Evolutionary conservation across 2,888 invertebrate species (phyloP), one percentile per base, ranked within the genome.

Genomic region (Teinopalpus imperialis): DNA sequence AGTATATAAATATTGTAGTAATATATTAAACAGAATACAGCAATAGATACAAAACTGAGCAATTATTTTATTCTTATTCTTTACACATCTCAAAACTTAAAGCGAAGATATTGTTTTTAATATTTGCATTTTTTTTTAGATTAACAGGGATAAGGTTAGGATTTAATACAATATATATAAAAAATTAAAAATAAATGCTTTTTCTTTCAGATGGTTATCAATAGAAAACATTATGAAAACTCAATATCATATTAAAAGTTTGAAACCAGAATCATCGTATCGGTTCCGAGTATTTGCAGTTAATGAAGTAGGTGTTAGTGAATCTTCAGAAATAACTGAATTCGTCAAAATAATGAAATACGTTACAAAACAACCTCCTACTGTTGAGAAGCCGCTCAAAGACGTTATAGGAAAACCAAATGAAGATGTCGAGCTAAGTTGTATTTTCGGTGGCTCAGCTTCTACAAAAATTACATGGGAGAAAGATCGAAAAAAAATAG

Each of bases 381-480:
- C 89, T 10, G 90, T 95, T 31, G 90, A 93, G 57, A 93, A 94
- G 66, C 90, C 92, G 31, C 85, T 96, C 30, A 92, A 91, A 65
- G 93, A 94, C 65, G 72, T 92, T 9, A 81, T 91, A 3, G 90
- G 91, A 26, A 92, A 91, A 37, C 90, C 93, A 30, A 90, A 91
- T 44, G 91, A 93, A 63, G 90, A 92, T 42, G 81, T 94, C n/a
- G 92, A 93, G 42, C 74, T 97, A 7, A 90, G 91, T 2, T 95
- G 95, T 69, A 92, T 94, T 56, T 93, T 96, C 58, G 92, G 93
- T 47, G 96, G 95, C 26, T 80, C 91, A 53, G 96, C 96, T 8
- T 88, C 90, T 63, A 95, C 96, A 1, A 92, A 91, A 59, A 90
- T 96, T 8, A 90, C 90, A 53, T 96, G 96, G 96, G 78, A 90